Evolutionary conservation across 2,888 invertebrate genomes (phyloP), one percentile per base, ranked within the genome.

Genomic region (Ecdyonurus torrentis): DNA sequence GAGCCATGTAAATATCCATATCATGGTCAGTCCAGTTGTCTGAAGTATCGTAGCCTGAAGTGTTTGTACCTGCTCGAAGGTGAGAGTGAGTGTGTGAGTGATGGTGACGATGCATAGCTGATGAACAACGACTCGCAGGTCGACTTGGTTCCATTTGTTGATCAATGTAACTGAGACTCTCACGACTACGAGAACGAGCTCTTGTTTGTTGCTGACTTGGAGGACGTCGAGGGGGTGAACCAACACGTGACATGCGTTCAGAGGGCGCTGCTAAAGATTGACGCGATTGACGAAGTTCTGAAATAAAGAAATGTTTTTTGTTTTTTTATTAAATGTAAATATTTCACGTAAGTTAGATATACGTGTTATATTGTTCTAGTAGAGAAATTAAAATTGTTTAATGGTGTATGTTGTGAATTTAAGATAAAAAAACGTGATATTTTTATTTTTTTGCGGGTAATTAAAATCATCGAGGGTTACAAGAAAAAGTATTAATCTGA

Each of bases 21-120:
- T 93, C 93, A 75, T 93, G 92, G 76, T 93, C 93, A 69, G 93
- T 92, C 93, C 93, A 94, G 75, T 89, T 89, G 74, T 91, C 90
- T 5, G 75, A 74, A 61, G 89, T 87, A 73, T 91, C 91, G 73
- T 91, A 91, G 74, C 90, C 85, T 68, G 84, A 80, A 65, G 84
- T 84, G 65, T 82, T 80, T 67, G 81, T 80, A 25, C 69, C 69
- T 65, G 79, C 78, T n/a, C 55, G 5, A 69, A 85, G 78, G 72
- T 89, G 62, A 2, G 63, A 37, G 22, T 63, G 59, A 37, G 55
- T 50, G n/a, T 62, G 62, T n/a, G n/a, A n/a, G n/a, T n/a, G n/a
- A 58, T 53, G 62, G 15, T 37, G 58, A 23, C 58, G 62, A 58
- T 58, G 37, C 63, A 52, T 59, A 23, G 58, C 63, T 24, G 63